Evolutionary conservation across 2,888 invertebrate species (phyloP).

Genomic region (Epistrophella euchroma): DNA sequence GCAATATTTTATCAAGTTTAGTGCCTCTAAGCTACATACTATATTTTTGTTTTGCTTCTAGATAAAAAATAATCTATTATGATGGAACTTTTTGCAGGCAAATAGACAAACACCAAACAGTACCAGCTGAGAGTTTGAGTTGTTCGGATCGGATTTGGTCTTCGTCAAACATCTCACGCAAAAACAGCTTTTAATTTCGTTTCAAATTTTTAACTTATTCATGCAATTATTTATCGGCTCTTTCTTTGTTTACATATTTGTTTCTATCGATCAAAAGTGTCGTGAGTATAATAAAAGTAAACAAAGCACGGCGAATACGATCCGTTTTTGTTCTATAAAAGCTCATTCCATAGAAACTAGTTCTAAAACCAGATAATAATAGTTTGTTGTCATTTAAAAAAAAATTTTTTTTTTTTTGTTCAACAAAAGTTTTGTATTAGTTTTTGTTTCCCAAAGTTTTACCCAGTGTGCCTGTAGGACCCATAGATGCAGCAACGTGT

Average conservation of each 20-base stretch:
- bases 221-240: neutral
- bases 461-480: neutral
- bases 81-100: constrained; percentile 13
- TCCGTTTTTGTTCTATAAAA: constrained; percentile 22
- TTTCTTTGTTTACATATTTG: constrained; percentile 41
- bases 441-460: neutral
- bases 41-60: neutral
- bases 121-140: constrained; percentile 58
- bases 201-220: constrained; percentile 9
- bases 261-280: constrained; percentile 1
- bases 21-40: neutral
- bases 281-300: constrained; percentile 18
- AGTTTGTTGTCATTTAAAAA: constrained; percentile 9
- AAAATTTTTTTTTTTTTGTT: neutral
- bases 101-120: constrained; percentile 31
- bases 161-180: constrained; percentile 10
- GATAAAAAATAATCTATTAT: constrained; percentile 4
- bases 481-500: neutral
- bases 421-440: neutral
- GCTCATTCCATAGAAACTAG: constrained; percentile 21
- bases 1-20: constrained; percentile 1
- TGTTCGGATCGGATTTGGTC: constrained; percentile 36
- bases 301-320: constrained; percentile 52
- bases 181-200: constrained; percentile 15
- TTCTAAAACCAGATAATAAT: neutral